A percentile compares a stretch with the other conserved stretches of the same genome.
Conservation (phyloP, 2,113 vertebrate species). For the Labrus mixtus region DNA sequence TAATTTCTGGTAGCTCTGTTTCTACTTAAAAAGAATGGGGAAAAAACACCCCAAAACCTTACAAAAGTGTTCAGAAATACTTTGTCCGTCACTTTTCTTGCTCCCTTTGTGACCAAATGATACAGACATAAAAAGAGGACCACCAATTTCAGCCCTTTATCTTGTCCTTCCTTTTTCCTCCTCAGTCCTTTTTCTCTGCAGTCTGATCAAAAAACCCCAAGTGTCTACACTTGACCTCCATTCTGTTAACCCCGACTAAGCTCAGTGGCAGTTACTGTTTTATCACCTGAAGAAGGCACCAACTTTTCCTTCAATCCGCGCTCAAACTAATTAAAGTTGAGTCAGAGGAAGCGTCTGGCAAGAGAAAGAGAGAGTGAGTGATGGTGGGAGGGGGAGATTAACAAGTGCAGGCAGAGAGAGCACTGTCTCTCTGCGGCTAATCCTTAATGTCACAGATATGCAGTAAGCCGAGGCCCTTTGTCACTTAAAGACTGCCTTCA, state of each 20-base stretch:
- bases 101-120: neutral
- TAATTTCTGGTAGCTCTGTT: neutral
- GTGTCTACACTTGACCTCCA: slow-evolving; percentile 65
- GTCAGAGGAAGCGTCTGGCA: slow-evolving; percentile 51
- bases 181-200: slow-evolving; percentile 27
- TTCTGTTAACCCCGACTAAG: slow-evolving; percentile 73
- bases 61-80: neutral
- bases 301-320: slow-evolving; percentile 67
- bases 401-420: slow-evolving; percentile 67
- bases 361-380: slow-evolving; percentile 59
- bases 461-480: slow-evolving; percentile 69
- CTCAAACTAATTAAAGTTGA: slow-evolving; percentile 83
- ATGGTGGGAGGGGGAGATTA: slow-evolving; percentile 73
- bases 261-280: slow-evolving; percentile 74
- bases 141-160: slow-evolving; percentile 12
- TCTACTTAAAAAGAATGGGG: neutral
- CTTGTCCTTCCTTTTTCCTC: slow-evolving; percentile 20
- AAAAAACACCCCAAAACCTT: neutral
- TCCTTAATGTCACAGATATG: slow-evolving; percentile 79
- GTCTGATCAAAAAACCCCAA: slow-evolving; percentile 57
- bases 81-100: neutral
- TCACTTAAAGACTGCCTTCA: slow-evolving; percentile 72
- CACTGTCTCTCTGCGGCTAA: slow-evolving; percentile 73
- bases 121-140: slow-evolving; percentile 9
- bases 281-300: slow-evolving; percentile 74